Evolutionary conservation across 64 coral and sea anemone species (phyloP), one percentile per base, ranked within the genome.

Genomic region (Dendrophyllia cribrosa): DNA sequence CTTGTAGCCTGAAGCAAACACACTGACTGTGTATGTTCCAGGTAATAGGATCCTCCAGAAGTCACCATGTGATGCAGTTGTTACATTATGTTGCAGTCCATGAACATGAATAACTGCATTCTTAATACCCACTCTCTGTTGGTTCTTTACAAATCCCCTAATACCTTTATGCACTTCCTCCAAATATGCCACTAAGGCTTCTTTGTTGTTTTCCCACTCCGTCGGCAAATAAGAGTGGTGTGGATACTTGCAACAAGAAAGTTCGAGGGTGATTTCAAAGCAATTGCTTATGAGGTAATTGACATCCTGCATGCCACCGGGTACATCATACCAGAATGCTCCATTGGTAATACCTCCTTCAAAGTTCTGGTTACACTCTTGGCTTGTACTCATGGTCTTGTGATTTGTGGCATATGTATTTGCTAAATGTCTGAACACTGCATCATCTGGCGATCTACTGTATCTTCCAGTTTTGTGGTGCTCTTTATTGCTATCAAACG

Each of bases 241-340:
- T 49, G 97, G 97, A 24, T 99, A 99, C 16, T 99, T 99, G 48
- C 97, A 99, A 61, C 97, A 96, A 4, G 97, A 99, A 20, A 99
- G 63, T 43, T 99, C 97, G 64, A 99, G 65, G 24, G 97, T 99
- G 73, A 99, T 88, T 72, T 99, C 97, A 94, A 99, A 99, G 73
- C 97, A 99, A 47, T 99, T 99, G 25, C 97, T 99, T 43, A 99
- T 96, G 16, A 99, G 75, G 59, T 99, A 99, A 58, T 99, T 99
- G 7, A 99, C 79, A 89, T 99, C 97, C 85, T 99, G 85, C 97
- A 99, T 99, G 7, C 97, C 97, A 0, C 97, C 97, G n/a, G 94
- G 83, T 13, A 99, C 97, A 66, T 99, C 82, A 79, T 99, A 99
- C 97, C 97, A 99, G 9, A 78, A 72, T 9, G 97, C 97, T 43